Conservation (phyloP, 1,140 invertebrate genomes). For the Drosophila quadrilineata region DNA sequence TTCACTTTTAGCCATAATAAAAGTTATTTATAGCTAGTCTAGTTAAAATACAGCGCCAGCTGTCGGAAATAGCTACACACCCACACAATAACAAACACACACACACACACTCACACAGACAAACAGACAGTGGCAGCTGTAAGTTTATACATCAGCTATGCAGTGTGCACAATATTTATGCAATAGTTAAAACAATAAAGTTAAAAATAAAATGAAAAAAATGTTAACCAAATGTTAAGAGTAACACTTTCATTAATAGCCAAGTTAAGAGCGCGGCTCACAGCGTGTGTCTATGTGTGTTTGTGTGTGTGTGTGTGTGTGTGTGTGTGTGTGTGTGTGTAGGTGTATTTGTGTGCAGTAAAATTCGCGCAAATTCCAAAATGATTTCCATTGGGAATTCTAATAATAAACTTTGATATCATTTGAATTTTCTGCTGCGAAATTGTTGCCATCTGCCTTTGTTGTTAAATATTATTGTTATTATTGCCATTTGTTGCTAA, state of each 20-base stretch:
- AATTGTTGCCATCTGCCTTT: constrained; percentile 18
- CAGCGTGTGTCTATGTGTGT: no score
- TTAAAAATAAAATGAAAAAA: constrained; percentile 3
- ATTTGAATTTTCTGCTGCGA: constrained; percentile 8
- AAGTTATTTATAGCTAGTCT: constrained; percentile 15
- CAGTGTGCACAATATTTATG: constrained; percentile 31
- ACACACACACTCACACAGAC: background rate
- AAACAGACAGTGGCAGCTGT: background rate
- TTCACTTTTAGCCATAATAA: no score
- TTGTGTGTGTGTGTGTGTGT: no score
- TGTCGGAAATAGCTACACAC: constrained; percentile 46
- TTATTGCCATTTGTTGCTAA: no score
- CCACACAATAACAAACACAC: constrained; percentile 14
- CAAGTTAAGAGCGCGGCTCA: constrained; percentile 24
- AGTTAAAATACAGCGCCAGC: constrained; percentile 1
- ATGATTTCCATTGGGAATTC: background rate
- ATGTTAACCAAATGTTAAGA: constrained; percentile 24
- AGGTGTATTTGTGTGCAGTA: no score
- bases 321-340: no score
- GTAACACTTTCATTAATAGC: constrained; percentile 15
- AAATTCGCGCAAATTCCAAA: constrained; percentile 37
- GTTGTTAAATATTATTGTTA: no score
- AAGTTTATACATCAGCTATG: constrained; percentile 17
- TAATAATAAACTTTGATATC: background rate
- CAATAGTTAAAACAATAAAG: constrained; percentile 12